phyloP scores from a whole-genome alignment of 2,113 vertebrate genomes.

The Rhinopithecus roxellana region DNA sequence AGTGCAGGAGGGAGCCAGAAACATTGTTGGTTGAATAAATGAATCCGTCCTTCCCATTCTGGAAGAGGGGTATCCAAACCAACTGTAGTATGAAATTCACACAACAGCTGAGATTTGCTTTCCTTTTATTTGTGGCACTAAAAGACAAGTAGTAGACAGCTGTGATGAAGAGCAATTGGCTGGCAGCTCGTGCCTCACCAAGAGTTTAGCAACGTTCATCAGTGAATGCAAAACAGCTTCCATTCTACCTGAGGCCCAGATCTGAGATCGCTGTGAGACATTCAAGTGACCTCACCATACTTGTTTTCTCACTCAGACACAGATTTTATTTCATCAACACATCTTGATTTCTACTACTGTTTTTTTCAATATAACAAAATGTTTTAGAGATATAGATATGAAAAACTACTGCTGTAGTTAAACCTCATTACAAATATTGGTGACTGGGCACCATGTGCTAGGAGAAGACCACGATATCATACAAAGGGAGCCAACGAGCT shows the following conservation, averaged over 20 bases:
- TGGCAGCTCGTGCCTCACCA: not conserved
- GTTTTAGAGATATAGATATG: constrained; percentile 71
- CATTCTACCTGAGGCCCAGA: not conserved
- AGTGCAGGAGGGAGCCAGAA: not conserved
- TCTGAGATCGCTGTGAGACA: constrained; percentile 21
- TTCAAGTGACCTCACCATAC: not conserved
- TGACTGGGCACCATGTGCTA: not conserved
- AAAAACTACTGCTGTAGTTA: constrained; percentile 48
- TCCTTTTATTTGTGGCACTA: constrained; percentile 86
- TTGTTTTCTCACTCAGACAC: not conserved
- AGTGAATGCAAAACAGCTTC: not conserved
- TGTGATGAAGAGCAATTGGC: constrained; percentile 65
- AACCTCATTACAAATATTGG: constrained; percentile 54
- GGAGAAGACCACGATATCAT: rapidly evolving
- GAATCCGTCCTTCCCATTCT: not conserved
- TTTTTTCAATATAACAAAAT: constrained; percentile 59
- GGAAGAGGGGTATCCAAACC: not conserved
- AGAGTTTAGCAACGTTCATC: constrained; percentile 38
- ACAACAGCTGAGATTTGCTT: constrained; percentile 22
- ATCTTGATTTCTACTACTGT: constrained; percentile 29
- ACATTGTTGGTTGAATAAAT: not conserved
- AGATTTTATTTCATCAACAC: not conserved
- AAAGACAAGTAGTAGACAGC: constrained; percentile 71
- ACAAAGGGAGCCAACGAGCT: not conserved
- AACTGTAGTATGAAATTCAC: not conserved